These are phyloP conservation scores for Cryptotermes secundus DNA, from an alignment of 1,140 invertebrate species.

Conservation along the genomic window DNA sequence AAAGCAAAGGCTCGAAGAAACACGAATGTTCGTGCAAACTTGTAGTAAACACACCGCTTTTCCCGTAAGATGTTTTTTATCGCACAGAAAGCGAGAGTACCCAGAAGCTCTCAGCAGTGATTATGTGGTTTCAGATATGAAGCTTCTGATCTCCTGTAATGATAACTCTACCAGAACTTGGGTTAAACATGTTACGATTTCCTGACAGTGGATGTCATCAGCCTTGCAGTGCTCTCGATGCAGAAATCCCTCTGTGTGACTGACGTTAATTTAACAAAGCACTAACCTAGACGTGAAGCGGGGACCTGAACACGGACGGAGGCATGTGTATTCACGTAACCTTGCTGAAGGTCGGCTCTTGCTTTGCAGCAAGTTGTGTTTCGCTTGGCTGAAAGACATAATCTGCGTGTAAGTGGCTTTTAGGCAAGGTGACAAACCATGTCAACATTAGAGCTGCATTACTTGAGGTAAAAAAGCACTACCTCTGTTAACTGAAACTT, in stretches of 20 bases:
- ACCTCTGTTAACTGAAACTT: background rate
- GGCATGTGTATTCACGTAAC: background rate
- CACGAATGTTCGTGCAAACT: too few species aligned
- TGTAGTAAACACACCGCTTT: too few species aligned
- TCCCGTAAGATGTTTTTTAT: too few species aligned
- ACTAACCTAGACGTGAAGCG: background rate
- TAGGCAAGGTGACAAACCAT: conserved; percentile 11
- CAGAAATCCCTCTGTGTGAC: background rate
- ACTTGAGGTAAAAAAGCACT: background rate
- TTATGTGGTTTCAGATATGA: too few species aligned
- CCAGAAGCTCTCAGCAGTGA: too few species aligned
- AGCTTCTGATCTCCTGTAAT: too few species aligned
- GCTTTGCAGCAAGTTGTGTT: background rate
- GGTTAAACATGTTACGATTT: too few species aligned
- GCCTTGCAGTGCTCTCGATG: background rate
- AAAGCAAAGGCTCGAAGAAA: too few species aligned
- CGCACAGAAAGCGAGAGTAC: too few species aligned
- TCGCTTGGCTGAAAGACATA: background rate
- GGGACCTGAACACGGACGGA: background rate
- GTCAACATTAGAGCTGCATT: conserved; percentile 1
- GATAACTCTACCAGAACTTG: too few species aligned
- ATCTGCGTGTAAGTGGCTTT: conserved; percentile 11
- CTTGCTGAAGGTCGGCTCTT: background rate
- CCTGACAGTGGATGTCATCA: too few species aligned
- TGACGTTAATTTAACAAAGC: background rate